phyloP scores from a whole-genome alignment of 2,888 invertebrate species.

The Noctua comes region DNA sequence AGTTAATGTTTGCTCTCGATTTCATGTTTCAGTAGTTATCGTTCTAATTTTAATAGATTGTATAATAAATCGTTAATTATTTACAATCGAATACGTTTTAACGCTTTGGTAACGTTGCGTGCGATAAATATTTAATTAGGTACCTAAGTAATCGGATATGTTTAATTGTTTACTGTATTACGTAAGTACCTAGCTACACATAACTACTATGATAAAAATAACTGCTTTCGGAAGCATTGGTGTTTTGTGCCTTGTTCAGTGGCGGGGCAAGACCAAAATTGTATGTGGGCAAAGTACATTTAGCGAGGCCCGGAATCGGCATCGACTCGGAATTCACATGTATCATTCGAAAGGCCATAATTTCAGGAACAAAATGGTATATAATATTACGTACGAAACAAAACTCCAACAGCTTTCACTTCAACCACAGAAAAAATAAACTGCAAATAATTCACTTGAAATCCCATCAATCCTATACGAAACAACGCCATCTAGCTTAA shows the following conservation, averaged over 20 bases:
- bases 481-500: too few species aligned
- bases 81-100: conserved; percentile 27
- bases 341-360: too few species aligned
- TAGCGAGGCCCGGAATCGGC: too few species aligned
- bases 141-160: background rate
- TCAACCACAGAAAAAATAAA: too few species aligned
- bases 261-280: too few species aligned
- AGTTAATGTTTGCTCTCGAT: conserved; percentile 12
- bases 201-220: background rate
- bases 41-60: conserved; percentile 14
- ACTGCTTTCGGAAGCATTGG: conserved; percentile 20
- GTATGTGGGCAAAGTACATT: too few species aligned
- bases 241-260: conserved; percentile 31
- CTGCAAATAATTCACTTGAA: too few species aligned
- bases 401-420: too few species aligned
- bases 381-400: too few species aligned
- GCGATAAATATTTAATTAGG: conserved; percentile 23
- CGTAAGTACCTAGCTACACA: background rate
- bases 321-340: too few species aligned
- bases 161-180: conserved; percentile 1
- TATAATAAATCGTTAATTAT: conserved; percentile 17
- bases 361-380: too few species aligned
- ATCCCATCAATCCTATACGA: too few species aligned
- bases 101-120: conserved; percentile 29
- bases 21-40: conserved; percentile 40